Evolutionary conservation across 2,888 invertebrate species (phyloP).

Genomic region (Athripsodes cinereus): DNA sequence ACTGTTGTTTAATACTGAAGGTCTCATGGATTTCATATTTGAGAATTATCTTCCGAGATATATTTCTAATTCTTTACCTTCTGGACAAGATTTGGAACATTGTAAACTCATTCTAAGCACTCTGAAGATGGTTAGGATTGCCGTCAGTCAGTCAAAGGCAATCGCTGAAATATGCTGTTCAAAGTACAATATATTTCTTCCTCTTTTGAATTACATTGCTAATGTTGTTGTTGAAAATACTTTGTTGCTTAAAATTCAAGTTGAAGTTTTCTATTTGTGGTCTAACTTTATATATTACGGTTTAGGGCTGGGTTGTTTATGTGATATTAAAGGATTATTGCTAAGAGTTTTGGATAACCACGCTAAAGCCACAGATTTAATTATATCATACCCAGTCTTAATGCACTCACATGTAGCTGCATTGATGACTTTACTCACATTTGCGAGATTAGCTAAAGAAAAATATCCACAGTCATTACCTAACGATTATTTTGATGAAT

Average conservation of each 20-base stretch:
- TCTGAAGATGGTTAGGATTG: conserved; percentile 65
- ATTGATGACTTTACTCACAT: conserved; percentile 44
- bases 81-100: conserved; percentile 17
- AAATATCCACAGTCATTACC: not conserved
- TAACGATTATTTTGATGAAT: conserved; percentile 26
- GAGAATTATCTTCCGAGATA: conserved; percentile 51
- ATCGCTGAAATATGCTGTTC: conserved; percentile 48
- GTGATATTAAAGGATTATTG: conserved; percentile 49
- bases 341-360: conserved; percentile 53
- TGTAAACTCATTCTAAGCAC: conserved; percentile 62
- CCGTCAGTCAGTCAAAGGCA: conserved; percentile 56
- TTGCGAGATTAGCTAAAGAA: conserved; percentile 16
- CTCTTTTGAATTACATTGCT: conserved; percentile 51
- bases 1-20: conserved; percentile 56
- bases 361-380: conserved; percentile 50
- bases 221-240: conserved; percentile 47
- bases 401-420: conserved; percentile 55
- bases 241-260: conserved; percentile 54
- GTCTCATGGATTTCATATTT: conserved; percentile 57
- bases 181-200: conserved; percentile 50
- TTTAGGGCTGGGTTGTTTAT: conserved; percentile 43
- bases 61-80: conserved; percentile 6
- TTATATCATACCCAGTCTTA: conserved; percentile 41
- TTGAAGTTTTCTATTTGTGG: conserved; percentile 56
- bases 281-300: conserved; percentile 51